Base-by-base conservation (phyloP, 2,113 vertebrate genomes). In the Himantopus leucocephalus region DNA sequence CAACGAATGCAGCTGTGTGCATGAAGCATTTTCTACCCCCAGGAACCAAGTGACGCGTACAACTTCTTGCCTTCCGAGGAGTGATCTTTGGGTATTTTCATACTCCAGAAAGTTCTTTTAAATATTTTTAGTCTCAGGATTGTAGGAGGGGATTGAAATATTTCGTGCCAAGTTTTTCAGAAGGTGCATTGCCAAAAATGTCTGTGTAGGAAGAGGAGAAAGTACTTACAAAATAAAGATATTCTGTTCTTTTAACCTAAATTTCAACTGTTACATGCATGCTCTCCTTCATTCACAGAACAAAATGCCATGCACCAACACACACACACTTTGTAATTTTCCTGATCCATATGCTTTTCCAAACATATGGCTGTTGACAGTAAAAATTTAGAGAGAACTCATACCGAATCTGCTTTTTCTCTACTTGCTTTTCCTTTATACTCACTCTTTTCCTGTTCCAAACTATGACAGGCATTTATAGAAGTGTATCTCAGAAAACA, bases 101-200 rank as follows among this genome's bases (percentile, higher is more conserved):
- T 92, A 70, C 34, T 92, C 41, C 50, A 92, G 87, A 92, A 96
- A 82, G 37, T 85, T 88, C 39, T 82, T 74, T 74, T 45, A 85
- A 93, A 84, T 93, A 82, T 81, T 80, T 96, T 92, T 56, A 82
- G 72, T 78, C 70, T 84, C 81, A 79, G 29, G 16, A 85, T 85
- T 88, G 30, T 93, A 58, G 93, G 79, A 96, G 62, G 26, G 58
- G 53, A 79, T 64, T 82, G 35, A 70, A 91, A 81, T 86, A 83
- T 72, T 83, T 95, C 11, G 8, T 75, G 86, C 88, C 94, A 94
- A 90, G 45, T 47, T 94, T 96, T 90, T 88, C 66, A 79, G 67
- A 85, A 95, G 71, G 80, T 94, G 29, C 30, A 30, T 71, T 95
- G 96, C 94, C 96, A 97, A 96, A 95, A 95, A 94, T 53, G 20